phyloP scores from a whole-genome alignment of 2,888 invertebrate genomes.

The Hipparchia sbordonii region DNA sequence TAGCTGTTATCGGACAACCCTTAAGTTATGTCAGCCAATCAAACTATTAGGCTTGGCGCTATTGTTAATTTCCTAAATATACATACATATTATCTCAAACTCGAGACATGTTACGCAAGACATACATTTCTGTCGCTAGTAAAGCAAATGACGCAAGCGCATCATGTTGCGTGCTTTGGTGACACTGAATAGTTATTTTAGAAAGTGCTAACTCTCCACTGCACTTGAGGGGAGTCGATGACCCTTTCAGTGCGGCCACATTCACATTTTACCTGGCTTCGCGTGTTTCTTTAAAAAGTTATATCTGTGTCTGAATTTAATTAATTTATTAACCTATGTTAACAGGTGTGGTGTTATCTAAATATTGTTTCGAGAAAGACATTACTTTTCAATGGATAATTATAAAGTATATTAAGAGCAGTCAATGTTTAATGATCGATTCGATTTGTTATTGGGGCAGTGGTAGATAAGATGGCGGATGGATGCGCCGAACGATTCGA shows the following conservation, averaged over 20 bases:
- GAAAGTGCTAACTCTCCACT: slow-evolving; percentile 71
- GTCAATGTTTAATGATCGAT: slow-evolving; percentile 56
- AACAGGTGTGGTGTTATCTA: slow-evolving; percentile 3
- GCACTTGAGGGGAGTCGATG: slow-evolving; percentile 63
- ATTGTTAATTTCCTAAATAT: slow-evolving; percentile 29
- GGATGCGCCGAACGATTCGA: slow-evolving; percentile 44
- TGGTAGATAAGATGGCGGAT: slow-evolving; percentile 49
- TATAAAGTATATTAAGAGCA: slow-evolving; percentile 25
- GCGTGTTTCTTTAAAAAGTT: slow-evolving; percentile 10
- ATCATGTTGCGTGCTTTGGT: slow-evolving; percentile 70
- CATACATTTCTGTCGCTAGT: slow-evolving; percentile 31
- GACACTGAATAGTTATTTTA: slow-evolving; percentile 78
- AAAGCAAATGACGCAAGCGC: slow-evolving; percentile 64
- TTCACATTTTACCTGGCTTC: slow-evolving; percentile 32
- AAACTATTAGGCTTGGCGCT: background rate
- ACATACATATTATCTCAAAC: slow-evolving; percentile 44
- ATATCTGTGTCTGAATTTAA: slow-evolving; percentile 16
- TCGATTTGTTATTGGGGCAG: slow-evolving; percentile 73
- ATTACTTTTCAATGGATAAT: slow-evolving; percentile 26
- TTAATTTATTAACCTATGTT: background rate
- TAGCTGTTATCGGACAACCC: background rate
- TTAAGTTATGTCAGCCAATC: background rate
- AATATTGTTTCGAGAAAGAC: slow-evolving; percentile 3
- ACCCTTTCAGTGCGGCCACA: slow-evolving; percentile 49
- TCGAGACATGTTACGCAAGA: slow-evolving; percentile 41